These are phyloP conservation scores for Orchestes rusci DNA, from an alignment of 2,888 invertebrate genomes.

Conservation along the genomic window DNA sequence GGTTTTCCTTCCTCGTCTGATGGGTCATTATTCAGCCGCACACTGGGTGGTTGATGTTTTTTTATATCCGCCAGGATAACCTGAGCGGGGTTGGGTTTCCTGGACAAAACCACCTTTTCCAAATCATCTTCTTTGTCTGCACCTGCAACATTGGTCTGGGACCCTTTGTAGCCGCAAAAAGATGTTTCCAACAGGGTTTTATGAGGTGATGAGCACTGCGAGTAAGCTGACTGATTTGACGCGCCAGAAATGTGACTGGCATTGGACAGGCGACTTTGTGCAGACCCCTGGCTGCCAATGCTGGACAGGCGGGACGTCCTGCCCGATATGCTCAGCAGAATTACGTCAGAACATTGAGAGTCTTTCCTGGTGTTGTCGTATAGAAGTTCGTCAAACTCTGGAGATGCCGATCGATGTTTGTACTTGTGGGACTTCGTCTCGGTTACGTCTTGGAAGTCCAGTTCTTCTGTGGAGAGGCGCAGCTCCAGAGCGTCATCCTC, in stretches of 20 bases:
- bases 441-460: conserved; percentile 68
- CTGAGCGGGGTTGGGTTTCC: conserved; percentile 59
- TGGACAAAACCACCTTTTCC: conserved; percentile 49
- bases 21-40: background rate
- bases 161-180: conserved; percentile 78
- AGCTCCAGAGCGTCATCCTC: conserved; percentile 76
- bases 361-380: conserved; percentile 40
- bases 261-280: conserved; percentile 45
- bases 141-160: conserved; percentile 31
- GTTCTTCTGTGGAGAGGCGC: conserved; percentile 81
- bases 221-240: conserved; percentile 50
- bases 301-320: conserved; percentile 76
- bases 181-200: conserved; percentile 85
- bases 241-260: conserved; percentile 51
- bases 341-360: conserved; percentile 63
- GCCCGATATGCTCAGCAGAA: conserved; percentile 66
- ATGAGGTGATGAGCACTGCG: conserved; percentile 82
- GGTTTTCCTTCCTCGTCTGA: conserved; percentile 25
- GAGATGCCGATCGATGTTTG: conserved; percentile 39
- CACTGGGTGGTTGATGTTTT: background rate
- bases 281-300: conserved; percentile 67
- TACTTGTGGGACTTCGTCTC: conserved; percentile 35
- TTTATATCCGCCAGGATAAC: conserved; percentile 59
- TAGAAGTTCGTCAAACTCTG: conserved; percentile 28
- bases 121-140: conserved; percentile 44